Evolutionary conservation across 2,113 vertebrate genomes (phyloP), one percentile per base, ranked within the genome.

Genomic region (Chaenogobius annularis): DNA sequence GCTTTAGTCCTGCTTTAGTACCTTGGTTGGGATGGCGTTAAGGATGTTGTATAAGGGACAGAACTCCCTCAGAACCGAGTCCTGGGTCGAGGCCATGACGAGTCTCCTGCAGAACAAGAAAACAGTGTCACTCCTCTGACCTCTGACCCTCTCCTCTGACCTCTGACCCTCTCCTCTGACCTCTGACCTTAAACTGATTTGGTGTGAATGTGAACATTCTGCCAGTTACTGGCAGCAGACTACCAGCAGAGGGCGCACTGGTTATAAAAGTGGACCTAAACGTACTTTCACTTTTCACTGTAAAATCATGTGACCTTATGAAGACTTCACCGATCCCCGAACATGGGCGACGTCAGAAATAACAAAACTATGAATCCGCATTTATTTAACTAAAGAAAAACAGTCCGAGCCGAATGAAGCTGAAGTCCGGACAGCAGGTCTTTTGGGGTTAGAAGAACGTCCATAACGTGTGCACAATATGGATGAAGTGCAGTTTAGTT

Each of bases 1-100:
- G 37, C 2, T 31, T 31, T 31, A 31, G 37, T 40, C 37, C 37
- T 40, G 37, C 2, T 40, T 9, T 9, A 40, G 37, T 82, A 90
- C 89, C 93, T 96, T 98, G 1, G 95, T 92, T 62, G 98, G 98
- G 82, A 99, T 98, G 84, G 95, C 93, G 68, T 95, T 98, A 70
- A 98, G 95, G 52, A 99, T 92, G 80, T 96, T 95, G 87, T 98
- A 97, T 5, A 99, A 90, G 0, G 97, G 97, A 78, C 95, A 97
- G 88, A 98, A 99, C 89, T 99, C 97, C 86, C 95, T 93, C 86
- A 65, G 31, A 43, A 65, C 62, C 0, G 31, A 65, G 0, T 37
- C 58, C 15, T 61, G 58, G 22, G 58, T 44, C 19, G 37, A 65
- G 2, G 35, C 40, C 62, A 65, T 43, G 62, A 65, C 3, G 35